These are phyloP conservation scores for Larimichthys polyactis DNA, from an alignment of 2,113 vertebrate species.

Conservation along the genomic window DNA sequence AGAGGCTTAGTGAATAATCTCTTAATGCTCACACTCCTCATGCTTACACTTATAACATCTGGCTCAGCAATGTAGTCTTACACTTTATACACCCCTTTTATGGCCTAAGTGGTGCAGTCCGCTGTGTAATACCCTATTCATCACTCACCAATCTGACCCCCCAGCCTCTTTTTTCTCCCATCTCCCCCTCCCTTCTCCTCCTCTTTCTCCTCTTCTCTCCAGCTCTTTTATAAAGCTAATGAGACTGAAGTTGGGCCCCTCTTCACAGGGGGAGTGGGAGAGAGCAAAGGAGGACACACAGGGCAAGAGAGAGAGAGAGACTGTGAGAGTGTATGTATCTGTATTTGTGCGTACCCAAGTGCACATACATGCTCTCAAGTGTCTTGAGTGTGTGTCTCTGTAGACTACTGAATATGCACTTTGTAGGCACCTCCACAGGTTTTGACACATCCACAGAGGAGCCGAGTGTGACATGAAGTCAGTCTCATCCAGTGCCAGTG, in stretches of 20 bases:
- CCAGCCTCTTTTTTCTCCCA: constrained; percentile 64
- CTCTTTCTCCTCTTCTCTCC: constrained; percentile 78
- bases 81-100: constrained; percentile 72
- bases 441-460: constrained; percentile 51
- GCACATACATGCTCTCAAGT: constrained; percentile 32
- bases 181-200: constrained; percentile 68
- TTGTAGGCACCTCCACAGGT: constrained; percentile 44
- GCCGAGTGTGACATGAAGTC: constrained; percentile 37
- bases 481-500: constrained; percentile 52
- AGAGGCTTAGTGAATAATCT: constrained; percentile 18
- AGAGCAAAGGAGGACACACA: constrained; percentile 59
- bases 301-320: constrained; percentile 4
- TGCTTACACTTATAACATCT: constrained; percentile 49
- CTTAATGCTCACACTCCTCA: constrained; percentile 9
- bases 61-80: constrained; percentile 24
- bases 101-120: constrained; percentile 80
- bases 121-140: constrained; percentile 84
- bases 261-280: constrained; percentile 58
- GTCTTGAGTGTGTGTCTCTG: constrained; percentile 35
- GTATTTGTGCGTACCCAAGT: constrained; percentile 43
- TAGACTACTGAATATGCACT: constrained; percentile 55
- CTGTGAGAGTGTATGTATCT: constrained; percentile 17
- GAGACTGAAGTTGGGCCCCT: constrained; percentile 84
- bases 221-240: constrained; percentile 88
- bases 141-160: constrained; percentile 82